A percentile compares a stretch with the other conserved stretches of the same genome.
These are phyloP conservation scores for Thera obeliscata DNA, from an alignment of 2,888 invertebrate species.

Conservation along the genomic window DNA sequence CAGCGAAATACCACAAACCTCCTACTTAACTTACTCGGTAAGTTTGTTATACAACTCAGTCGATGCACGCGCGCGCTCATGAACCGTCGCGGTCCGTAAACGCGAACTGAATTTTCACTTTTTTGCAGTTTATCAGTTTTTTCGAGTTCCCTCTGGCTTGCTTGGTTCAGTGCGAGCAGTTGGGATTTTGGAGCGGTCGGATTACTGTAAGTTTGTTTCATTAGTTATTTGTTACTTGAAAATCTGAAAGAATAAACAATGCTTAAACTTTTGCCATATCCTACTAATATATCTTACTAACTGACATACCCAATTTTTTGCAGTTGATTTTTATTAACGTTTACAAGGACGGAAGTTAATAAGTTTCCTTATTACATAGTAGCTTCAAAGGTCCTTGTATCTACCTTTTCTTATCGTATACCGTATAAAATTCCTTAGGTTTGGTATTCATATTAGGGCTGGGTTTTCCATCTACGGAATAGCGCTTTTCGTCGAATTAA, in stretches of 20 bases:
- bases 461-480: too few species aligned
- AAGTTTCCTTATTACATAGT: not conserved
- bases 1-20: constrained; percentile 38
- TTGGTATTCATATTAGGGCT: too few species aligned
- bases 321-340: not conserved
- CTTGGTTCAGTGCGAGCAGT: constrained; percentile 17
- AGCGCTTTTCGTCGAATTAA: too few species aligned
- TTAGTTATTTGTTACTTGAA: not conserved
- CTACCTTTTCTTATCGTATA: not conserved
- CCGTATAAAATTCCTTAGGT: too few species aligned
- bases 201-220: constrained; percentile 15
- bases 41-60: constrained; percentile 61
- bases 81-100: constrained; percentile 51
- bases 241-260: not conserved
- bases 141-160: constrained; percentile 17
- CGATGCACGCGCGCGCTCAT: constrained; percentile 52
- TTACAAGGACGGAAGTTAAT: not conserved
- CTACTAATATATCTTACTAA: not conserved
- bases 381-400: not conserved
- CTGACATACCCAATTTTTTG: not conserved
- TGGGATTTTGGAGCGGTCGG: constrained; percentile 22
- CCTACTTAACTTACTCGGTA: constrained; percentile 48
- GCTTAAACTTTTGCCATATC: not conserved
- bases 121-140: constrained; percentile 35
- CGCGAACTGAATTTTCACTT: constrained; percentile 51